Base-by-base conservation (phyloP, 2,113 vertebrate species). In the Microtus oregoni region DNA sequence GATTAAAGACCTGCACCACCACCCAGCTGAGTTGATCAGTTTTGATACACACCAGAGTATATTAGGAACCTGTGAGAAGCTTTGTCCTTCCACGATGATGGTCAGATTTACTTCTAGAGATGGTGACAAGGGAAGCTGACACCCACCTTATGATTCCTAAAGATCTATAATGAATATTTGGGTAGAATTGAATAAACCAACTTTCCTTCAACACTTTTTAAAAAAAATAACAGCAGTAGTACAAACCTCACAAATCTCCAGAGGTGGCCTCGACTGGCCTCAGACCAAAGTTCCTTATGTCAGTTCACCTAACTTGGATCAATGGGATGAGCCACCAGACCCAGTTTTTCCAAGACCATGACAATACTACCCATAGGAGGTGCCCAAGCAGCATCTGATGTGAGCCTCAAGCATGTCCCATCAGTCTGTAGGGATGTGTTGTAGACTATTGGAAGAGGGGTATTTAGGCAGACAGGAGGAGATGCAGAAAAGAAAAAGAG, bases 281-380 rank as follows among this genome's bases (percentile, higher is more conserved):
- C 17, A 86, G 26, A 44, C 26, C 20, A 77, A 15, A 28, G 7
- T 14, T 17, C 30, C 30, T 5, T 47, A 28, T 28, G 14, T 30
- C 14, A 77, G 14, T 28, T 30, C 17, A 32, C 15, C 7, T 5
- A 77, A 14, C 77, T 55, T 52, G 77, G 9, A 78, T 78, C 24
- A 30, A 15, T 35, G 24, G 14, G 6, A 50, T 30, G 44, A 19
- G 7, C 10, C 30, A 22, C 77, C 47, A 32, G 76, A 10, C 30
- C 13, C 3, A 20, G 8, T 8, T 55, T 4, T 6, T 2, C 4
- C 12, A 63, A 12, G 8, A 44, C 7, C 3, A 9, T 79, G 55
- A 55, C 52, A 55, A 55, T 55, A 55, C 15, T 55, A 55, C 52
- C 52, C 15, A 15, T 55, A 55, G 4, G 52, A 55, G 52, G 15